Evolutionary conservation across 2,113 vertebrate species (phyloP).

Genomic region (Smithornis capensis): DNA sequence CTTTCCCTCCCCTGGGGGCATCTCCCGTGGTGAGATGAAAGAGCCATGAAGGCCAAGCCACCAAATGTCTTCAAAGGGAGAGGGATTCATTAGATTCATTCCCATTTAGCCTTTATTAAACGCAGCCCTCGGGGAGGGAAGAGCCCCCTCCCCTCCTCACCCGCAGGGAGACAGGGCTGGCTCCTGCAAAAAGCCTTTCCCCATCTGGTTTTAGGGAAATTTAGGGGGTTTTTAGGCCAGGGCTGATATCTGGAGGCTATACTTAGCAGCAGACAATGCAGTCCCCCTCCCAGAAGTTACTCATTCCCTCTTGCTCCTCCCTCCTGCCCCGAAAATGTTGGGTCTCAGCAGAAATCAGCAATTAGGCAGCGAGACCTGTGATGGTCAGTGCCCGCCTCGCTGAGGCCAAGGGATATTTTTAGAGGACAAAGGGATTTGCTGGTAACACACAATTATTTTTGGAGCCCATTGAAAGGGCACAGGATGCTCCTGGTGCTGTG

Average conservation of each 20-base stretch:
- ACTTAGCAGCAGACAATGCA: neutral
- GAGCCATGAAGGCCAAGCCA: neutral
- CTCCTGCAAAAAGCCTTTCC: neutral
- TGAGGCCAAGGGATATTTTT: neutral
- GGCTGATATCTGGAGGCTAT: neutral
- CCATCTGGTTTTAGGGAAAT: neutral
- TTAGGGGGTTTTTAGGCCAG: neutral
- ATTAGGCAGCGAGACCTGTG: neutral
- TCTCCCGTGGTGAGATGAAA: neutral
- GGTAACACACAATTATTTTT: neutral
- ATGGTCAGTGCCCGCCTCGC: neutral
- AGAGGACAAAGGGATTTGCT: neutral
- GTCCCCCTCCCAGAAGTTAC: neutral
- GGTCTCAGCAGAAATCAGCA: neutral
- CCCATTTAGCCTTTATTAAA: neutral
- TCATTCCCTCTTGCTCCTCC: neutral
- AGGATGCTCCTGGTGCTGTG: fast-evolving
- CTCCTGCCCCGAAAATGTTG: neutral
- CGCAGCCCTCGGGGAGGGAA: neutral
- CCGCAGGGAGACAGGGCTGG: fast-evolving
- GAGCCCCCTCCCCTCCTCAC: neutral
- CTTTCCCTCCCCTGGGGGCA: neutral
- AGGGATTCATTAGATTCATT: neutral
- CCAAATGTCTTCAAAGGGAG: neutral
- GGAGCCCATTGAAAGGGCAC: neutral